Evolutionary conservation across 2,797 vertebrate genomes (phyloP).

Genomic region (Pantherophis alleghaniensis): DNA sequence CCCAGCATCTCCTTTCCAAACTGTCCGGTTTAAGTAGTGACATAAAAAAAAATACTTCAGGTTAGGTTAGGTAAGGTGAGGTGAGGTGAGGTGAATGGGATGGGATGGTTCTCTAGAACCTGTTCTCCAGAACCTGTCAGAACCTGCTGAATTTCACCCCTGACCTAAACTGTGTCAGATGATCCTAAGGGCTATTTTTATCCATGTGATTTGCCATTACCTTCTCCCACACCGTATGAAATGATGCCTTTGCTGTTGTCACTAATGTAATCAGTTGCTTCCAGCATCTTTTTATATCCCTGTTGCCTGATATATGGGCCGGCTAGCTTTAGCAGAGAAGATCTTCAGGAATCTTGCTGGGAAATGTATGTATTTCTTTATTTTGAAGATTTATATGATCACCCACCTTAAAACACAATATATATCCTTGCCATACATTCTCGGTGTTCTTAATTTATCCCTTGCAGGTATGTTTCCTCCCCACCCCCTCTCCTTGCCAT

Average conservation of each 20-base stretch:
- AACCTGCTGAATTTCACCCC: too few species aligned
- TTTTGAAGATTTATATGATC: neutral
- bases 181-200: neutral
- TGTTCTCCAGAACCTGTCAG: too few species aligned
- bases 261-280: neutral
- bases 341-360: neutral
- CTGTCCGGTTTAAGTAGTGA: neutral
- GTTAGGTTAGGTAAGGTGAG: too few species aligned
- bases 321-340: neutral
- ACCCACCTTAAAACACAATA: neutral
- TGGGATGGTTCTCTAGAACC: too few species aligned
- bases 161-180: neutral
- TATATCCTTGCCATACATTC: neutral
- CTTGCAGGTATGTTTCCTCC: neutral
- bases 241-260: neutral
- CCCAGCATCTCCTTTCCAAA: neutral
- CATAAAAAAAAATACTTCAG: neutral
- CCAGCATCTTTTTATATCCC: neutral
- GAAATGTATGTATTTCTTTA: neutral
- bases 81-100: too few species aligned
- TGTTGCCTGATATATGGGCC: neutral
- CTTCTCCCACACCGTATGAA: neutral
- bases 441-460: neutral
- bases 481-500: neutral
- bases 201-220: neutral